phyloP scores from a whole-genome alignment of 2,113 vertebrate genomes.

The Nyctereutes procyonoides region DNA sequence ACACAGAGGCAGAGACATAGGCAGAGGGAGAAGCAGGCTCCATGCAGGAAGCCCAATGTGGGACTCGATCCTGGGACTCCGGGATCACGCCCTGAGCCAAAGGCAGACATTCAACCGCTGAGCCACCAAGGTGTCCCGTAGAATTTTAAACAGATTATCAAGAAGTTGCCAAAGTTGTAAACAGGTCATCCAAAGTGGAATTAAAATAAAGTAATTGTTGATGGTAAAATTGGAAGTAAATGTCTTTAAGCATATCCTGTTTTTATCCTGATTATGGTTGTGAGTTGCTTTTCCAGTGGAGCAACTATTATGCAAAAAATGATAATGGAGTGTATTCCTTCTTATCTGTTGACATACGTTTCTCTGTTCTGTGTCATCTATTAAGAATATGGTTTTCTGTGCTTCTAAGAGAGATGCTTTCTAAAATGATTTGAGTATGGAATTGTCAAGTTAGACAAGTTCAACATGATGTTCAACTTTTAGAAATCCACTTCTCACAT shows the following conservation, averaged over 20 bases:
- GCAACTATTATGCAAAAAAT: neutral
- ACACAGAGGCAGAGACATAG: no score
- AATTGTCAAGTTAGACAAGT: slow-evolving; percentile 10
- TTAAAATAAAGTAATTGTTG: neutral
- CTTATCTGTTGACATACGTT: neutral
- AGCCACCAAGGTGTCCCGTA: no score
- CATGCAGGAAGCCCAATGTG: no score
- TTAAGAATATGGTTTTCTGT: neutral
- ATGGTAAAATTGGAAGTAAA: neutral
- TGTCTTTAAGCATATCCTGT: neutral
- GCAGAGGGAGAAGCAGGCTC: no score
- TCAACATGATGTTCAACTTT: slow-evolving; percentile 31
- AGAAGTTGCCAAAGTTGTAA: neutral
- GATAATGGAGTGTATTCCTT: neutral
- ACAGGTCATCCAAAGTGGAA: neutral
- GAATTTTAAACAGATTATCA: neutral
- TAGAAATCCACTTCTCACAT: slow-evolving; percentile 1
- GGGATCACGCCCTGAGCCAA: no score
- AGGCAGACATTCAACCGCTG: no score
- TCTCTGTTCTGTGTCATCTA: neutral
- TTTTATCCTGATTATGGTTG: neutral
- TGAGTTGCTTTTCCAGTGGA: neutral
- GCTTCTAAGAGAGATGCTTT: slow-evolving; percentile 51
- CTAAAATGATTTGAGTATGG: neutral
- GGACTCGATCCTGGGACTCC: no score